Conservation (phyloP, 2,113 vertebrate species). For the Choloepus hoffmanni region DNA sequence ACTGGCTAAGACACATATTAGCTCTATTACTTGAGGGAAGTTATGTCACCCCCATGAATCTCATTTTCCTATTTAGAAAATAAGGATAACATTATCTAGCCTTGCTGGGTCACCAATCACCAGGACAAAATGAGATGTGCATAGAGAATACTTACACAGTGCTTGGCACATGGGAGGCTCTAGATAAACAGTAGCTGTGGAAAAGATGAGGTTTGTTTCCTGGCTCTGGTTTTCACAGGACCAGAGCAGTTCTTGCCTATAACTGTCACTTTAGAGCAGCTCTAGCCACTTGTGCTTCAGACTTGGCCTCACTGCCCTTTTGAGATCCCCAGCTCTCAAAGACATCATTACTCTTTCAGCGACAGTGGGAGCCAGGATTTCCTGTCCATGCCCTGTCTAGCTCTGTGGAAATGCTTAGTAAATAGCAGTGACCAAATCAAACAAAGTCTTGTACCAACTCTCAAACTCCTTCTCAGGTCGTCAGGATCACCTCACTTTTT, state of each 20-base stretch:
- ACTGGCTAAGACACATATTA: conserved; percentile 50
- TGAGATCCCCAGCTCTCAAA: conserved; percentile 57
- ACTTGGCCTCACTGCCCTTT: neutral
- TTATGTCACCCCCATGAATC: neutral
- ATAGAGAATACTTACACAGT: neutral
- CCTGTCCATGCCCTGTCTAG: conserved; percentile 52
- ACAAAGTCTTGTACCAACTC: conserved; percentile 28
- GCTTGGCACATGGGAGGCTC: neutral
- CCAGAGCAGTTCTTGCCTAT: neutral
- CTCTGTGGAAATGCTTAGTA: conserved; percentile 53
- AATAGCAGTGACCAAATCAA: conserved; percentile 60
- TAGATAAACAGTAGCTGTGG: neutral
- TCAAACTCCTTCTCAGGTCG: neutral
- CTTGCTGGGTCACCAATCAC: neutral
- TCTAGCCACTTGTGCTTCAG: conserved; percentile 43
- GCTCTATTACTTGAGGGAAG: conserved; percentile 40
- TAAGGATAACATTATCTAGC: neutral
- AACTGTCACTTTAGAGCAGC: neutral
- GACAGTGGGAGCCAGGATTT: conserved; percentile 61
- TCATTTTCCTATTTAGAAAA: conserved; percentile 55
- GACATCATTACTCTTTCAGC: conserved; percentile 25
- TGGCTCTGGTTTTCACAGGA: neutral
- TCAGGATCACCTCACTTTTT: neutral
- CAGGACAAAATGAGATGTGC: neutral
- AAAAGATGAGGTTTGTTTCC: conserved; percentile 16